A percentile compares a stretch with the other conserved stretches of the same genome.
Conservation (phyloP, 2,113 vertebrate genomes). For the Eulemur rufifrons region DNA sequence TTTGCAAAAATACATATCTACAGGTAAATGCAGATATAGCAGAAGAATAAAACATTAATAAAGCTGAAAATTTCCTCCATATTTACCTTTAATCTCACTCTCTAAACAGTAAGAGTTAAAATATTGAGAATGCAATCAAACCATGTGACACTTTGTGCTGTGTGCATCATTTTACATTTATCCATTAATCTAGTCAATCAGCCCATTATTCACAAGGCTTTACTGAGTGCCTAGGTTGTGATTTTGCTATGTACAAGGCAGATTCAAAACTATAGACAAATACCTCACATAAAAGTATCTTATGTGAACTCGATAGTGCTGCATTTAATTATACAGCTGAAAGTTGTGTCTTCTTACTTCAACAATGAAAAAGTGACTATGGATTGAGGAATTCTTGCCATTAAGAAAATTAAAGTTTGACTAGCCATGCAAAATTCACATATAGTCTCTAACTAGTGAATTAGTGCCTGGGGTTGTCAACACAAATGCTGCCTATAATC, state of each 20-base stretch:
- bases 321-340: neutral
- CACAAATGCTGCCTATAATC: neutral
- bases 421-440: neutral
- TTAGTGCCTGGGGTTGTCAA: too few relatives aligned
- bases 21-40: neutral
- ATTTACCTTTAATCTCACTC: neutral
- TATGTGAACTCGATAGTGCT: neutral
- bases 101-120: neutral
- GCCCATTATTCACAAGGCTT: neutral
- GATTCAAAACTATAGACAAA: neutral
- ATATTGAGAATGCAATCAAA: neutral
- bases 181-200: neutral
- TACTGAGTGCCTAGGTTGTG: neutral
- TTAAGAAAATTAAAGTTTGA: neutral
- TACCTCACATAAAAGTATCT: neutral
- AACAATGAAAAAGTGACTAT: neutral
- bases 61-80: neutral
- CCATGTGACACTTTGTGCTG: neutral
- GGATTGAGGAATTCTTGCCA: neutral
- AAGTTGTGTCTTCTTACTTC: neutral
- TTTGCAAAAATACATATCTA: neutral
- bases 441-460: neutral
- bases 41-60: neutral
- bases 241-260: neutral
- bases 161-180: neutral